Conservation (phyloP, 1,140 invertebrate genomes). For the Drosophila dunni region DNA sequence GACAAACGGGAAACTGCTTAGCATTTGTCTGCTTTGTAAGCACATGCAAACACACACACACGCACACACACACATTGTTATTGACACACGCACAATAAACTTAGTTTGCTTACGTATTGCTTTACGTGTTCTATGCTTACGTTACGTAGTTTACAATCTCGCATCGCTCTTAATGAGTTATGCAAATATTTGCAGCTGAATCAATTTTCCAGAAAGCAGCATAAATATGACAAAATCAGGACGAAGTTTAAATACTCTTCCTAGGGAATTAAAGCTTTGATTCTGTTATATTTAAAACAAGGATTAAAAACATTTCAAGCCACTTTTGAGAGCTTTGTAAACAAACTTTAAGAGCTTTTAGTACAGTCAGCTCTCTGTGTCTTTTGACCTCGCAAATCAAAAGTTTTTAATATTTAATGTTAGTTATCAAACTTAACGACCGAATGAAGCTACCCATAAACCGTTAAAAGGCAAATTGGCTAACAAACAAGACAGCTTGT, state of each 20-base stretch:
- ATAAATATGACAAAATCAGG: background rate
- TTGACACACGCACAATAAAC: conserved; percentile 14
- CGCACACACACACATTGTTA: background rate
- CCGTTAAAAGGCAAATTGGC: background rate
- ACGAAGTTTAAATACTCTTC: conserved; percentile 4
- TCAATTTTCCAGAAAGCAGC: conserved; percentile 57
- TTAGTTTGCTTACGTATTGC: conserved; percentile 15
- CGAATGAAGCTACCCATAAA: background rate
- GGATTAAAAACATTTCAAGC: too few relatives aligned
- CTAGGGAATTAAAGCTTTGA: background rate
- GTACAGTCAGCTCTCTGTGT: too few relatives aligned
- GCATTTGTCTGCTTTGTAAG: conserved; percentile 11
- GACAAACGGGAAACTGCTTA: conserved; percentile 55
- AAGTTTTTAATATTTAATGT: too few relatives aligned
- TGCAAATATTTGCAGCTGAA: conserved; percentile 76
- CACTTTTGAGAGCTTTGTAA: too few relatives aligned
- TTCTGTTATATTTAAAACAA: background rate
- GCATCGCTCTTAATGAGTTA: conserved; percentile 73
- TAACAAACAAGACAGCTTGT: conserved; percentile 41
- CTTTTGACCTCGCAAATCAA: too few relatives aligned
- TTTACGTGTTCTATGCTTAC: conserved; percentile 23
- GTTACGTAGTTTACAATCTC: conserved; percentile 46
- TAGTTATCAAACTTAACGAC: background rate
- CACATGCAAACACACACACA: conserved; percentile 7
- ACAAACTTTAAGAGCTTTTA: too few relatives aligned